Evolutionary conservation across 2,888 invertebrate genomes (phyloP), one percentile per base, ranked within the genome.

Genomic region (Augochlorella aurata): DNA sequence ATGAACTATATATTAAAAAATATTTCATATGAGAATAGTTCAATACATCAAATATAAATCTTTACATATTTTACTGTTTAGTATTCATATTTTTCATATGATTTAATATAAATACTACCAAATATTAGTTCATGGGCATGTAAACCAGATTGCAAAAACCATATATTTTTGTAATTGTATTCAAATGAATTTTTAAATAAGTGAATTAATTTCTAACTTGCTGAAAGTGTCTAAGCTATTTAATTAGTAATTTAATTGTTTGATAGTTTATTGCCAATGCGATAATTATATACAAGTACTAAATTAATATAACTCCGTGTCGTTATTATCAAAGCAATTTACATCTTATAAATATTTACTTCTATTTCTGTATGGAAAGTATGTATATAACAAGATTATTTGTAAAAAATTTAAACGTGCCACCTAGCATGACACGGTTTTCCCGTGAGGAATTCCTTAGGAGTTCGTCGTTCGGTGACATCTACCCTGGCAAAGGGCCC

Each of bases 401-500:
- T 63, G 4, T 21, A 75, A 38, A 63, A 50, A 68, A 63, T 38
- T 58, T 18, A 45, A 76, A 70, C 29, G 52, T 69, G 44, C 21
- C 45, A 58, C 81, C 49, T 74, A 72, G 75, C 71, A 78, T 58
- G 29, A 61, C 54, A 72, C 74, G 76, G 77, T 69, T 75, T 75
- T 58, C 50, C 58, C 74, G 73, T 81, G 83, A 85, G 83, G 70
- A 85, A 83, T 87, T 82, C 77, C 77, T 77, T 73, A 73, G 75
- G 86, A 74, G 88, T 85, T 87, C 86, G 87, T 84, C 86, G 88
- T 82, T 87, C 86, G 81, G 70, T 74, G 73, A 79, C 76, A 81
- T 84, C 78, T 78, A 87, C 69, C 67, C 81, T 87, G 87, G 87
- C 87, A 87, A 86, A 81, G 82, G 88, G 88, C 88, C 87, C 88